These are phyloP conservation scores for Phainopepla nitens DNA, from an alignment of 2,113 vertebrate species.

Conservation along the genomic window DNA sequence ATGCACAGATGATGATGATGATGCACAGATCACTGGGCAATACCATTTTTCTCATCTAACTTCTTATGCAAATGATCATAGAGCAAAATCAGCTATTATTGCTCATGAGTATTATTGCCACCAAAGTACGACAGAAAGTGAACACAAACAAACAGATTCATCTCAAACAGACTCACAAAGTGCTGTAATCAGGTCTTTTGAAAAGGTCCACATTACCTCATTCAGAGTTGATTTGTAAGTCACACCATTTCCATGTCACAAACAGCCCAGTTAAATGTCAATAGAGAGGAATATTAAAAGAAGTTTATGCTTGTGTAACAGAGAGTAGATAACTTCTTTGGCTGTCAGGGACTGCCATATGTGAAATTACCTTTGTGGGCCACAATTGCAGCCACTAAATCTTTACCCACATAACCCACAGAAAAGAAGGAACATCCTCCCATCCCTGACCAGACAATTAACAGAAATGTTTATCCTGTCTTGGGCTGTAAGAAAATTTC, in stretches of 20 bases:
- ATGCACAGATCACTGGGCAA: constrained; percentile 34
- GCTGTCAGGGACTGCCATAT: neutral
- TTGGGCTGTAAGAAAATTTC: neutral
- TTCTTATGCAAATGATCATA: constrained; percentile 14
- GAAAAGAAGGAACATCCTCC: neutral
- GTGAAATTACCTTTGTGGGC: neutral
- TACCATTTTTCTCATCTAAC: constrained; percentile 3
- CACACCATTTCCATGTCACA: neutral
- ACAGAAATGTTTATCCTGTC: neutral
- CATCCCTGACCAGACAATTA: neutral
- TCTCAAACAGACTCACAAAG: neutral
- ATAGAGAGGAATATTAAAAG: neutral
- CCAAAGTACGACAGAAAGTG: neutral
- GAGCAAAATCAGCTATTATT: constrained; percentile 21
- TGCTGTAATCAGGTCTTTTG: neutral
- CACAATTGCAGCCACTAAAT: neutral
- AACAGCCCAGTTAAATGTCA: neutral
- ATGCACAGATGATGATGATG: neutral
- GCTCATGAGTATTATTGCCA: neutral
- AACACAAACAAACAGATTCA: neutral
- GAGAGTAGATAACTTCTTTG: neutral
- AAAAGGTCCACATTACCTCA: neutral
- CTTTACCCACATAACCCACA: neutral
- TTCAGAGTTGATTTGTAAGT: neutral
- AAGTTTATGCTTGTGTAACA: neutral